Base-by-base conservation (phyloP, 2,797 vertebrate species). In the Sylvilagus floridanus region DNA sequence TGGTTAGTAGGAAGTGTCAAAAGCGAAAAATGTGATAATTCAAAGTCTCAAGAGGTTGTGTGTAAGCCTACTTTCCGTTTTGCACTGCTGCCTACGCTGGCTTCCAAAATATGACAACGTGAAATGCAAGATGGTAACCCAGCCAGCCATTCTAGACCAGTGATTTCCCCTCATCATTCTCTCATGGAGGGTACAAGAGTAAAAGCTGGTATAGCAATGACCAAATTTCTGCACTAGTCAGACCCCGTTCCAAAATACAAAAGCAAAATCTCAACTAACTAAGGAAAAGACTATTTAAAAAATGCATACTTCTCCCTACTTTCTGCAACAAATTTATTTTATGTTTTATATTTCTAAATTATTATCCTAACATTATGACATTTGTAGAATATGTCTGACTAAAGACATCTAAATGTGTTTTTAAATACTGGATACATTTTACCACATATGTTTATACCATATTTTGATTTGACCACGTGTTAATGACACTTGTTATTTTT, bases 401-500 rank as follows among this genome's bases (percentile, higher is more conserved):
- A 77, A 79, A 93, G 94, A 84, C 32, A 77, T 84, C 8, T 62
- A 89, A 95, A 54, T 87, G 32, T 86, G 77, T 57, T 95, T 96
- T 94, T 95, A 95, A 94, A 95, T 89, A 79, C 50, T 82, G 72
- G 22, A 10, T 71, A 57, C 69, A 95, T 91, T 94, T 92, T 91
- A 73, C 32, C 30, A 79, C 66, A 93, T 76, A 78, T 63, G 52
- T 88, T 93, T 81, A 79, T 5, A 89, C 7, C 28, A 66, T 62
- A 71, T 89, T 96, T 88, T 95, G 37, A n/a, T 96, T 78, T 76
- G 42, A 73, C 54, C 91, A 54, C 83, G 75, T 82, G 72, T 95
- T 90, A 88, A 86, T 2, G n/a, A 81, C 62, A 89, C 71, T 62
- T 97, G 83, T 72, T 91, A 78, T 60, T 93, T 93, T 88, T 82